Conservation (phyloP, 2,113 vertebrate species). For the Martes martes region DNA sequence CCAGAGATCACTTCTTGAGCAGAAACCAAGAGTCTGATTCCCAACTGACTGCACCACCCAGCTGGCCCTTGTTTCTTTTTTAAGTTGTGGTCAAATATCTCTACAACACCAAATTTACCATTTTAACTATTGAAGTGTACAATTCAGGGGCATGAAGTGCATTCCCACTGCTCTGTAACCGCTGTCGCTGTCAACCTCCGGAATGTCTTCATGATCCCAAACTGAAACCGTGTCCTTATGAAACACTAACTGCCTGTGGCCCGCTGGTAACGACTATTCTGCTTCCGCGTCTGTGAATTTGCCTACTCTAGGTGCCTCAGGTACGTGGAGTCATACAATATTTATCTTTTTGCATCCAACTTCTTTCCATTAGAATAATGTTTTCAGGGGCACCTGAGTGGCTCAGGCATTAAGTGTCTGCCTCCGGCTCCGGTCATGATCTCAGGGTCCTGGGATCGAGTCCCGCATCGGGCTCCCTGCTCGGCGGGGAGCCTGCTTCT, state of each 20-base stretch:
- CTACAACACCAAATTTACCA: background rate
- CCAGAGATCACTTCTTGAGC: background rate
- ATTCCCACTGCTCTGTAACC: background rate
- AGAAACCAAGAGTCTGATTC: background rate
- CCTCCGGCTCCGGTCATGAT: no score
- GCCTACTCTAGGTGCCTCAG: background rate
- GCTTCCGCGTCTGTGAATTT: background rate
- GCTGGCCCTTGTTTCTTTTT: background rate
- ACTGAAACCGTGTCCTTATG: background rate
- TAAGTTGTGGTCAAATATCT: background rate
- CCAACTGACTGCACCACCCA: background rate
- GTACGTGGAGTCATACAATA: background rate
- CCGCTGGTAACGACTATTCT: background rate
- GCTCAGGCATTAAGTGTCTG: no score
- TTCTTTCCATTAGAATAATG: background rate
- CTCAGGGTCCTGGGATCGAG: no score
- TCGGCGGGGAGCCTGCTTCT: no score
- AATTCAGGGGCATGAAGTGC: background rate
- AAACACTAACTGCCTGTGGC: background rate
- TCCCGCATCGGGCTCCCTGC: no score
- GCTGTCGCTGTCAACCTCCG: background rate
- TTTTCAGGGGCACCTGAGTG: background rate
- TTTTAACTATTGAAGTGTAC: background rate
- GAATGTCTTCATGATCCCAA: background rate
- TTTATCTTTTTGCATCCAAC: background rate